Base-by-base conservation (phyloP, 2,797 vertebrate species). In the Diglossa cyanea region DNA sequence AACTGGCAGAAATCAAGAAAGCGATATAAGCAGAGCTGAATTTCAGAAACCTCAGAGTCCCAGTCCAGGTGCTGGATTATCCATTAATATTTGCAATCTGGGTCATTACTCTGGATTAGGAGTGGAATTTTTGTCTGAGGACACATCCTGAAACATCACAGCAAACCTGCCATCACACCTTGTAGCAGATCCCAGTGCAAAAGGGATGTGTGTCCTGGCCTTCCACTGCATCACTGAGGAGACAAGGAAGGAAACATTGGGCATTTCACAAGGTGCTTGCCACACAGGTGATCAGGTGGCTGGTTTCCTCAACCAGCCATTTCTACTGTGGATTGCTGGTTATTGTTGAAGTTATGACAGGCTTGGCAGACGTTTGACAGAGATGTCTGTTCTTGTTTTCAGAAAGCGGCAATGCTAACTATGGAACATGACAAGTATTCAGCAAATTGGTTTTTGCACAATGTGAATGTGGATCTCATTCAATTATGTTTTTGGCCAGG, bases 401-500 rank as follows among this genome's bases (percentile, higher is more conserved):
- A 48, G 24, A 62, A 85, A 48, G 80, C 4, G 20, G 55, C 6
- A 66, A 23, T 17, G 20, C 17, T 78, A 90, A 88, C 57, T 40
- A 40, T 10, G 50, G 77, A 90, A 82, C 42, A 35, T n/a, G 60
- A 47, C 39, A 86, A 92, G 17, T 25, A 71, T 65, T 89, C 3
- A 3, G 60, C 48, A 90, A 84, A 91, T 74, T 75, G 68, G 1
- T 31, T 88, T 88, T 90, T 77, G 62, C 48, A 68, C 58, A 89
- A 88, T 53, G 50, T 61, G 39, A 74, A 71, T 31, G 68, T 42
- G 2, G 1, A 61, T 86, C 62, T 66, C 63, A 73, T 88, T 74
- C 72, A 93, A 75, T 93, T 93, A 92, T 16, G 28, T 25, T 93
- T 84, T 83, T 91, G 76, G 73, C 73, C 40, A 70, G 58, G 62